Evolutionary conservation across 1,140 invertebrate genomes (phyloP).

Genomic region (Galleria mellonella): DNA sequence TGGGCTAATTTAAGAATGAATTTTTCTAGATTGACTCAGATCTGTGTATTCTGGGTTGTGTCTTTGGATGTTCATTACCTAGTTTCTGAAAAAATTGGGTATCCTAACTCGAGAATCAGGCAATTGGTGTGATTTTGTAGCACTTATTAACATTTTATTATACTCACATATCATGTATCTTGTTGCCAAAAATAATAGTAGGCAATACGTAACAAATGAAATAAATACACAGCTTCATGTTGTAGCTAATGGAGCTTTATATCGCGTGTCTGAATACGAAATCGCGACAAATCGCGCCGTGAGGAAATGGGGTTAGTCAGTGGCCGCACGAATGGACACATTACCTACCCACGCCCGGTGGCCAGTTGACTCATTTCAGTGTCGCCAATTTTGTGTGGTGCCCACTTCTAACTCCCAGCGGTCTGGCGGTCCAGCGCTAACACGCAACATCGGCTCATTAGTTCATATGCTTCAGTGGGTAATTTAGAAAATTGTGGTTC

Average conservation of each 20-base stretch:
- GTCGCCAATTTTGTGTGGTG: constrained; percentile 24
- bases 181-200: no score
- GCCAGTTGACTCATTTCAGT: constrained; percentile 29
- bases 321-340: constrained; percentile 16
- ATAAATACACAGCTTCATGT: not conserved
- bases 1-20: no score
- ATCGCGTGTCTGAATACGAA: constrained; percentile 15
- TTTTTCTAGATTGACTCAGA: no score
- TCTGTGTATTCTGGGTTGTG: no score
- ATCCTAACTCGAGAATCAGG: no score
- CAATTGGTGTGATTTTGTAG: no score
- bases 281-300: constrained; percentile 13
- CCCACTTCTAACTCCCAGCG: constrained; percentile 29
- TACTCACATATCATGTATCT: no score
- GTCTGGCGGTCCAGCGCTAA: constrained; percentile 26
- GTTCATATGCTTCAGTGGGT: constrained; percentile 45
- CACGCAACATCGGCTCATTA: constrained; percentile 49
- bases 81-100: no score
- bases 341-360: constrained; percentile 27
- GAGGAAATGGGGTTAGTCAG: constrained; percentile 1
- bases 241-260: not conserved
- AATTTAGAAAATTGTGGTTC: constrained; percentile 40
- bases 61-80: no score
- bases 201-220: no score
- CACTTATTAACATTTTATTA: no score